Evolutionary conservation across 2,113 vertebrate genomes (phyloP), one percentile per base, ranked within the genome.

Genomic region (Corapipo altera): DNA sequence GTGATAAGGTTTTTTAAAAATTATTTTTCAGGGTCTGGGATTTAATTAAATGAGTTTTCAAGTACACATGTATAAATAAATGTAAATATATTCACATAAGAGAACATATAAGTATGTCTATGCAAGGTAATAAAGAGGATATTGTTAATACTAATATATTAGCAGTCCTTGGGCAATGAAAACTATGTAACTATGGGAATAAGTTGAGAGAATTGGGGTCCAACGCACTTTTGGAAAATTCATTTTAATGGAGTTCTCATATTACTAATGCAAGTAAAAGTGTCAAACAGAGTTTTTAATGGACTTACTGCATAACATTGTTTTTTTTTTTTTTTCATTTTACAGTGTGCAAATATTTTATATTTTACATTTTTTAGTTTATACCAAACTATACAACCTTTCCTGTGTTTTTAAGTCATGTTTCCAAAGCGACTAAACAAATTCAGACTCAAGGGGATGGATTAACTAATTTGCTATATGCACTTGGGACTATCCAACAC

Each of bases 231-330:
- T 94, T 92, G 7, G 28, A 93, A 93, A 88, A 89, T 92, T 77
- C 54, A 91, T 96, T 96, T 94, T 78, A 80, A 94, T 88, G 30
- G 55, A 55, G 67, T 80, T 95, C 90, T 93, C 22, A 22, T 85
- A 88, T 88, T 93, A 86, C 82, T 81, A 92, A 96, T 84, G 52
- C 39, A 94, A 96, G 65, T 65, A 75, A 72, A 95, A 96, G 43
- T 96, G 88, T 85, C 85, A 97, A 95, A 85, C 51, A 71, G 55
- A 77, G 59, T 39, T 90, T 96, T 94, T 93, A 96, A 86, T 81
- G 93, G 88, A 95, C n/a, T 58, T 94, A 86, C 52, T 93, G 61
- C 52, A 97, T 93, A 93, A n/a, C n/a, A n/a, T n/a, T n/a, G n/a
- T n/a, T n/a, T n/a, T n/a, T n/a, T n/a, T 51, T 51, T 48, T 44